These are phyloP conservation scores for Helicolenus hilgendorfi DNA, from an alignment of 2,797 vertebrate genomes.

Conservation along the genomic window DNA sequence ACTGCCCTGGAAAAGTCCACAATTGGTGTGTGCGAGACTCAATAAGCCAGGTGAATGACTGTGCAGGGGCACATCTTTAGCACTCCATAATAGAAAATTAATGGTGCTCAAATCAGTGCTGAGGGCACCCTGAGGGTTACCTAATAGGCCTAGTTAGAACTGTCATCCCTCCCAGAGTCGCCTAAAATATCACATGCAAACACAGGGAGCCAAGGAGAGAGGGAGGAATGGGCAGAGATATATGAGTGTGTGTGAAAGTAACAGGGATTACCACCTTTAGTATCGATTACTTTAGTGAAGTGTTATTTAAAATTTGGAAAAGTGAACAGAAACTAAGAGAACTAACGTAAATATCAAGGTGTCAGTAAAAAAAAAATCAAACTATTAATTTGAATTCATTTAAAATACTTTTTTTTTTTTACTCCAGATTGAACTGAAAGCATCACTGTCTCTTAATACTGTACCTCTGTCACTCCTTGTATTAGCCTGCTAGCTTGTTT, in stretches of 20 bases:
- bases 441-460: not conserved
- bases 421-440: not conserved
- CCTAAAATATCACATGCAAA: slow-evolving; percentile 92
- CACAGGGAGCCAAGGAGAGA: slow-evolving; percentile 74
- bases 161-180: slow-evolving; percentile 91
- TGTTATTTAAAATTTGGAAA: not conserved
- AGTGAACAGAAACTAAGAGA: not conserved
- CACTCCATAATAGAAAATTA: slow-evolving; percentile 98
- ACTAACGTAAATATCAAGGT: not conserved
- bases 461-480: not conserved
- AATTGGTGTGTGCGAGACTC: slow-evolving; percentile 94
- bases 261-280: not conserved
- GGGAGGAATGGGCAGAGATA: slow-evolving; percentile 26
- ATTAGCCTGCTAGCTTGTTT: not conserved
- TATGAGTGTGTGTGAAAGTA: not conserved
- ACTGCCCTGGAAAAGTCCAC: slow-evolving; percentile 92
- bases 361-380: not conserved
- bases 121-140: slow-evolving; percentile 95
- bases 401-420: not conserved
- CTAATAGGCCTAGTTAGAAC: slow-evolving; percentile 95
- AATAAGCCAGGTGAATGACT: slow-evolving; percentile 96
- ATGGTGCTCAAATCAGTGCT: slow-evolving; percentile 96
- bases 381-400: no score
- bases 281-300: not conserved
- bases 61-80: slow-evolving; percentile 95